Evolutionary conservation across 2,888 invertebrate genomes (phyloP).

Genomic region (Aphodius sticticus): DNA sequence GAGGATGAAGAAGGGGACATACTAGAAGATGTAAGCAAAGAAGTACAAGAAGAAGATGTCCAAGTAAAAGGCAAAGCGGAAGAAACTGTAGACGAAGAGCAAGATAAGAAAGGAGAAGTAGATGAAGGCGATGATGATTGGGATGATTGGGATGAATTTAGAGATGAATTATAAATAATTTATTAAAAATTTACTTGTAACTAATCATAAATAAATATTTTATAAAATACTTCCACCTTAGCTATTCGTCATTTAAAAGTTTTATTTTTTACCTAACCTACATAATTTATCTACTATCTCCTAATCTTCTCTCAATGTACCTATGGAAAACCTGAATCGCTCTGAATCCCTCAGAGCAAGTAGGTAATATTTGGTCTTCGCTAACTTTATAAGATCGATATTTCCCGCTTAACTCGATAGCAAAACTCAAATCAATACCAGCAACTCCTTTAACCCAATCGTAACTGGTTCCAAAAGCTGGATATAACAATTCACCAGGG

Average conservation of each 20-base stretch:
- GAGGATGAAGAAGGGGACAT: background rate
- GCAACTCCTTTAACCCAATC: conserved; percentile 69
- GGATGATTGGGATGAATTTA: background rate
- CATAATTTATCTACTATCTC: background rate
- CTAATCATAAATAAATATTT: background rate
- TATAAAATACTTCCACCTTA: background rate
- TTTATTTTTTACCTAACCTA: no score
- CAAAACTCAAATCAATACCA: conserved; percentile 68
- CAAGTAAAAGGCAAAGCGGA: background rate
- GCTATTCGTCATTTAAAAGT: background rate
- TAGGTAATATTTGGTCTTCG: conserved; percentile 63
- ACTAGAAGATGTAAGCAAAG: background rate
- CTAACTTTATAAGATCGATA: conserved; percentile 66
- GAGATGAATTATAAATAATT: background rate
- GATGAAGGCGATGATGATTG: background rate
- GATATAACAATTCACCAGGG: conserved; percentile 61
- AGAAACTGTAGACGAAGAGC: background rate
- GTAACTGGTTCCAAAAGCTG: conserved; percentile 69
- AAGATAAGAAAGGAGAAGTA: background rate
- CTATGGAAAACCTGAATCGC: conserved; percentile 64
- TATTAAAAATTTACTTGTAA: background rate
- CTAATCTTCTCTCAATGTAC: conserved; percentile 44
- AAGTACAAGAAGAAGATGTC: background rate
- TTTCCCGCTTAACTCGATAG: conserved; percentile 68
- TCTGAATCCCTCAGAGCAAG: conserved; percentile 68